Evolutionary conservation across 2,113 vertebrate genomes (phyloP).

Genomic region (Andinoacara biseriatus): DNA sequence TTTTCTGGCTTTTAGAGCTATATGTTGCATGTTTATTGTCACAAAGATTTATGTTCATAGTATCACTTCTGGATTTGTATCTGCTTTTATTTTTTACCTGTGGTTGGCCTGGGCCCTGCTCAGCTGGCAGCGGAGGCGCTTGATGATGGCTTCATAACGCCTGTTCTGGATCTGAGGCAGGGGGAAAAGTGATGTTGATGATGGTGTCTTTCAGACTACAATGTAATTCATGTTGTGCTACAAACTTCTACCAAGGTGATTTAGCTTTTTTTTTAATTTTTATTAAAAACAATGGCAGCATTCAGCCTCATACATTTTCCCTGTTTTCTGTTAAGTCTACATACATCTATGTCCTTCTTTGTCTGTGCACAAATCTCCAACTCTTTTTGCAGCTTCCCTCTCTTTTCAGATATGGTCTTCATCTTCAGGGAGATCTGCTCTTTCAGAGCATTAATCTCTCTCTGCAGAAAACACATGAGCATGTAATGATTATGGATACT

Average conservation of each 20-base stretch:
- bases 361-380: slow-evolving; percentile 53
- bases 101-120: slow-evolving; percentile 68
- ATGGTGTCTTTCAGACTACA: background rate
- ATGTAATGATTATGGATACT: background rate
- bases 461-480: slow-evolving; percentile 41
- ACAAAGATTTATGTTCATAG: background rate
- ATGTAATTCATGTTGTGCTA: background rate
- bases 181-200: background rate
- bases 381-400: slow-evolving; percentile 52
- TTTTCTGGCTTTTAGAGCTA: background rate
- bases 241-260: background rate
- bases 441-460: slow-evolving; percentile 55
- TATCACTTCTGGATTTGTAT: background rate
- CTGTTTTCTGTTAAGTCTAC: background rate
- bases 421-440: slow-evolving; percentile 36
- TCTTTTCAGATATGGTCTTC: slow-evolving; percentile 28
- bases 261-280: background rate
- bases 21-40: background rate
- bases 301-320: background rate
- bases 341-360: slow-evolving; percentile 74
- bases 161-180: slow-evolving; percentile 74
- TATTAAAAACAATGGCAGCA: too few relatives aligned
- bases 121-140: slow-evolving; percentile 74
- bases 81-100: slow-evolving; percentile 36
- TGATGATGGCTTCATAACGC: slow-evolving; percentile 75